A percentile compares a stretch with the other conserved stretches of the same genome.
phyloP scores from a whole-genome alignment of 2,888 invertebrate species.

The Charanyca ferruginea region DNA sequence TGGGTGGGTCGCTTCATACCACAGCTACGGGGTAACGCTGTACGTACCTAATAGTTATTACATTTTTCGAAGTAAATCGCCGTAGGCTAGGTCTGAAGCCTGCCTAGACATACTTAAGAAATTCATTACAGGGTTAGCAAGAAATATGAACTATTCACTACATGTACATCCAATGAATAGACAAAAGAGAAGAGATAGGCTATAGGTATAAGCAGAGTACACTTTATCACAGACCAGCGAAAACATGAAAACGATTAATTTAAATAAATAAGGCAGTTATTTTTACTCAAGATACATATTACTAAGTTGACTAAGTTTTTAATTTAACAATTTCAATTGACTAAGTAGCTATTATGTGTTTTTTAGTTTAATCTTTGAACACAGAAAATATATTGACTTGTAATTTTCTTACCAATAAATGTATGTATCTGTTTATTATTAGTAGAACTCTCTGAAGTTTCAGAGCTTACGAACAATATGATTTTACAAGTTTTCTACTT shows the following conservation, averaged over 20 bases:
- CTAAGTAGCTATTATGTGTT: no score
- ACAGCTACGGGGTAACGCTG: not conserved
- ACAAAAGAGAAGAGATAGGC: not conserved
- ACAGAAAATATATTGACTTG: no score
- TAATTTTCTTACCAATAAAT: no score
- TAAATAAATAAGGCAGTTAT: no score
- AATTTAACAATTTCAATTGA: no score
- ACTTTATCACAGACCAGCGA: no score
- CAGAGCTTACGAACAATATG: not conserved
- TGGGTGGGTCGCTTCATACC: not conserved
- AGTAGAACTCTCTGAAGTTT: not conserved
- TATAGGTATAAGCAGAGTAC: no score
- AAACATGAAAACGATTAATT: no score
- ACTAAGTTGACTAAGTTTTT: no score
- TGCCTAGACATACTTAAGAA: not conserved
- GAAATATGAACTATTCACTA: not conserved
- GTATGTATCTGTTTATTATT: no score
- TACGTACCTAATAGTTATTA: slow-evolving; percentile 3
- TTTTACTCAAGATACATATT: no score
- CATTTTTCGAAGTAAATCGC: not conserved
- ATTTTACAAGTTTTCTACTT: slow-evolving; percentile 1
- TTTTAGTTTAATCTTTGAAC: no score
- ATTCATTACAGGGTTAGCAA: slow-evolving; percentile 1
- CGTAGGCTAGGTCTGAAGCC: not conserved
- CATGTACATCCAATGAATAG: not conserved